Base-by-base conservation (phyloP, 1,140 invertebrate genomes). In the Drosophila bipectinata region DNA sequence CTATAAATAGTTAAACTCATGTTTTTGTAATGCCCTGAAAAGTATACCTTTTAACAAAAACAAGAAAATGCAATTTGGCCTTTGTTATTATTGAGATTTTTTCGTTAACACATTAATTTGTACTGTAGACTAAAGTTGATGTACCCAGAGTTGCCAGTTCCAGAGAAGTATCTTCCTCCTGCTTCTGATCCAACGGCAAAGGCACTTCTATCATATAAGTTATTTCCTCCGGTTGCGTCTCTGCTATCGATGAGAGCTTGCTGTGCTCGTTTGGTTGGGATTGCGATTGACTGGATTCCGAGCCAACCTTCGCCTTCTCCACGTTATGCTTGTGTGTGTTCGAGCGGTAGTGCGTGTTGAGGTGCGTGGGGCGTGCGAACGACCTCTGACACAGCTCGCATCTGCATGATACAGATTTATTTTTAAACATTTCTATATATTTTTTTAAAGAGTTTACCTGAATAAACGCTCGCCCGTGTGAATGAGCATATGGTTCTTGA, bases 401-500 rank as follows among this genome's bases (percentile, higher is more conserved):
- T 66, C 83, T 87, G 58, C 45, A 41, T 57, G 6, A 14, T n/a
- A 37, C 0, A 4, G 3, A 10, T 12, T n/a, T 37, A 37, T 32
- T 32, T 32, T 32, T 37, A 37, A 37, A 12, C 10, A n/a, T 37
- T 37, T 37, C 3, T 1, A 8, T 6, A 14, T 37, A 8, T 39
- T 57, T 2, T 3, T 12, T 45, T 2, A 32, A 34, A 26, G 2
- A 14, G 10, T 45, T 57, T 52, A 30, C 85, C 78, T 82, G 52
- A 79, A 90, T 37, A 85, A 47, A 0, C 85, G 87, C 44, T 90
- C 85, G 24, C 85, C 85, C 0, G 85, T 90, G 24, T 90, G 85
- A 3, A 90, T 72, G 8, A 90, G 61, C 61, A 85, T 85, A 32
- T 90, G 85, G 34, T 90, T 90, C 18, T 90, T 90, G 2, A 90